phyloP scores from a whole-genome alignment of 2,113 vertebrate species.

The Blennius ocellaris region DNA sequence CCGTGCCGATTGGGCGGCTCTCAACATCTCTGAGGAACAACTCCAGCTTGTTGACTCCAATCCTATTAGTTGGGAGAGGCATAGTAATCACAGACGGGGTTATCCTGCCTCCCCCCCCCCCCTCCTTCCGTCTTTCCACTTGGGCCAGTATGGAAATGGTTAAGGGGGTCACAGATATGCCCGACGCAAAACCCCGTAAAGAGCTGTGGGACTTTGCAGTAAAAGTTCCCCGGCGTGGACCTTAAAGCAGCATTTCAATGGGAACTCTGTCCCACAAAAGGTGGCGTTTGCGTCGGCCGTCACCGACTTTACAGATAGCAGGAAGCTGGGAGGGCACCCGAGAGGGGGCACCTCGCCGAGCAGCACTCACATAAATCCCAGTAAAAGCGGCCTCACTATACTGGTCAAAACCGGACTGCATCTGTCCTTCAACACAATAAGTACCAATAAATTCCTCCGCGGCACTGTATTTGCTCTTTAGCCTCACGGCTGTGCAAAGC shows the following conservation, averaged over 20 bases:
- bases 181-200: constrained; percentile 20
- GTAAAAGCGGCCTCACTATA: constrained; percentile 32
- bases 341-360: constrained; percentile 51
- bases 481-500: constrained; percentile 66
- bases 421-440: constrained; percentile 67
- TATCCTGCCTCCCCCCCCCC: constrained; percentile 39
- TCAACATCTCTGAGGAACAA: constrained; percentile 66
- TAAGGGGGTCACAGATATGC: constrained; percentile 41
- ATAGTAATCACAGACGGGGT: constrained; percentile 72
- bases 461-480: constrained; percentile 66
- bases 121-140: constrained; percentile 22
- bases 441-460: constrained; percentile 71
- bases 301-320: constrained; percentile 52
- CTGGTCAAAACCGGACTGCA: constrained; percentile 55
- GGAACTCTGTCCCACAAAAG: constrained; percentile 69
- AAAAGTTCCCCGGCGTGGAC: constrained; percentile 32
- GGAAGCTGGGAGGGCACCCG: constrained; percentile 47
- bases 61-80: constrained; percentile 78
- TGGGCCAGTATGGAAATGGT: constrained; percentile 63
- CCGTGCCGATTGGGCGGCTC: constrained; percentile 56
- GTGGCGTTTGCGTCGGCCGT: constrained; percentile 49
- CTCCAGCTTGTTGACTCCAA: constrained; percentile 78
- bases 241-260: constrained; percentile 55
- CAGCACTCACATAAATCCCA: constrained; percentile 51
- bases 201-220: constrained; percentile 45